Evolutionary conservation across 2,888 invertebrate genomes (phyloP).

Genomic region (Athalia rosae): DNA sequence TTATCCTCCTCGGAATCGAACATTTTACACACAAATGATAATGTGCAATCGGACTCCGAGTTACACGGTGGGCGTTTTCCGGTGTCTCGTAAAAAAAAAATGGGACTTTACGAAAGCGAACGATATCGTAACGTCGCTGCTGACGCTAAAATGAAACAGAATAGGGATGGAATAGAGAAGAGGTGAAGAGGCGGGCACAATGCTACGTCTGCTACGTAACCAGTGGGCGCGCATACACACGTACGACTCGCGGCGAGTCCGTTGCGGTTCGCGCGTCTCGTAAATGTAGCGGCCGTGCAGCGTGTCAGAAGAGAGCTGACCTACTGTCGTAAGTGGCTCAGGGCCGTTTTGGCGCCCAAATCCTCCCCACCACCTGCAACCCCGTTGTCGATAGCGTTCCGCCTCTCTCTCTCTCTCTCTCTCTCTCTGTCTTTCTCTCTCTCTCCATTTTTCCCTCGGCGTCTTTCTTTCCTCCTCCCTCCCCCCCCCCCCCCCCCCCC

Average conservation of each 20-base stretch:
- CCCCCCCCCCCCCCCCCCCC: not conserved
- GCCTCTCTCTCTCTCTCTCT: slow-evolving; percentile 6
- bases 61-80: not conserved
- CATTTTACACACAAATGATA: no score
- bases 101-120: no score
- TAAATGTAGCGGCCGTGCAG: slow-evolving; percentile 24
- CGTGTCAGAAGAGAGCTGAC: slow-evolving; percentile 72
- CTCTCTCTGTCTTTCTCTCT: not conserved
- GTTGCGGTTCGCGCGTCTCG: slow-evolving; percentile 40
- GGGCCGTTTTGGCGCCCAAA: slow-evolving; percentile 72
- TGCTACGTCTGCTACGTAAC: slow-evolving; percentile 28
- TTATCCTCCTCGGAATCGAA: no score
- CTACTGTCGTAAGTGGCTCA: slow-evolving; percentile 74
- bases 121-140: no score
- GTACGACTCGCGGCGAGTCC: no score
- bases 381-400: slow-evolving; percentile 32
- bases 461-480: not conserved
- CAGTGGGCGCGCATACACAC: not conserved
- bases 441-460: not conserved
- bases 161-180: not conserved
- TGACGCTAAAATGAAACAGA: no score
- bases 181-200: not conserved
- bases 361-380: slow-evolving; percentile 56
- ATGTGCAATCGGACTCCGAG: no score
- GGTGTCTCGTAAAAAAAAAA: no score